Conservation (phyloP, 2,797 vertebrate genomes). For the Alosa sapidissima region DNA sequence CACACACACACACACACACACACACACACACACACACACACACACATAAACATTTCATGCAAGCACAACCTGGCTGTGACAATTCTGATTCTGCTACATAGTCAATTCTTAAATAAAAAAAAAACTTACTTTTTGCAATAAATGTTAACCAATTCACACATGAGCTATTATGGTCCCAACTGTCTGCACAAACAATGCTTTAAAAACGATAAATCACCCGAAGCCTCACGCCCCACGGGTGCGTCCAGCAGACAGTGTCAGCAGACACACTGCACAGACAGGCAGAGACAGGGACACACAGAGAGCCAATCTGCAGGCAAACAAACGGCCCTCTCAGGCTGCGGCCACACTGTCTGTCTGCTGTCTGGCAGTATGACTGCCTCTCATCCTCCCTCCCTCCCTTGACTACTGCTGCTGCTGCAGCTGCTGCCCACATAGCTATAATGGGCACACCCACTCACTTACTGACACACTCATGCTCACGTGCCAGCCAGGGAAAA, state of each 20-base stretch:
- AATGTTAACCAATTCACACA: neutral
- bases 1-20: too few relatives aligned
- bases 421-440: neutral
- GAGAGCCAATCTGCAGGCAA: neutral
- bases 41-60: constrained; percentile 10
- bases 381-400: constrained; percentile 42
- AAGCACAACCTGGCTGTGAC: neutral
- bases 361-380: neutral
- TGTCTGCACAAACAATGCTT: neutral
- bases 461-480: neutral
- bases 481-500: neutral
- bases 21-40: neutral
- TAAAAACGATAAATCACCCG: neutral
- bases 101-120: neutral
- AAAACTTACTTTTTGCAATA: neutral
- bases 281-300: neutral
- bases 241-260: neutral
- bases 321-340: neutral
- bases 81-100: neutral
- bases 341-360: too few relatives aligned
- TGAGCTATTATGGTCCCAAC: neutral
- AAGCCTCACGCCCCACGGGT: neutral
- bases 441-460: neutral
- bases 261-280: neutral
- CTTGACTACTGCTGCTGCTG: neutral